Evolutionary conservation across 1,140 invertebrate species (phyloP), one percentile per base, ranked within the genome.

Genomic region (Panulirus ornatus): DNA sequence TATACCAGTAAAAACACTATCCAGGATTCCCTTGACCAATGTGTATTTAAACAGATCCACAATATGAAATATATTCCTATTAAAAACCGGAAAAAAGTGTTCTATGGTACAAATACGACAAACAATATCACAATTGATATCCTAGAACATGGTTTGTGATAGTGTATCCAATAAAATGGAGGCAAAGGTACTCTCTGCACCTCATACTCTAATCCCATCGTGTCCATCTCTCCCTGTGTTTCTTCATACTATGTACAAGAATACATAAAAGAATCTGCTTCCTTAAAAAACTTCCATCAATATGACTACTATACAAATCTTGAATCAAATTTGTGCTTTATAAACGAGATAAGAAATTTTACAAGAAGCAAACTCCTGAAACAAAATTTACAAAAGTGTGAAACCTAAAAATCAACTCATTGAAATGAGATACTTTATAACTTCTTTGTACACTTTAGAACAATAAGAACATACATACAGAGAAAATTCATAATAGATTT

Each of bases 181-280:
- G 30, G 30, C 16, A 44, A 58, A 36, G 47, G 78, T 58, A 38
- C 51, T 51, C 44, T 36, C 51, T 38, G 51, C 19, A 30, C 27
- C 30, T 30, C 58, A 54, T 34, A 11, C 38, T 54, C 30, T 34
- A 30, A 58, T 58, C 9, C 54, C 38, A n/a, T 58, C 34, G 51
- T 81, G 78, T 54, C 27, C 78, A 81, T 27, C 30, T 27, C 58
- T 81, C 78, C 78, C 78, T 81, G 78, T 81, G 78, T 81, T 81
- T 81, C 78, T 58, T 79, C 38, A 34, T 81, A 81, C 47, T 81
- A 81, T 81, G 38, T 81, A 81, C 78, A 81, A 58, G 5, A 58
- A 51, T 58, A 38, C 51, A 51, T 79, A 79, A 79, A 81, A 36
- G 51, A 81, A 54, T 58, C 47, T 81, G 78, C 78, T 81, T 81